Conservation (phyloP, 2,888 invertebrate genomes). For the Dryadula phaetusa region DNA sequence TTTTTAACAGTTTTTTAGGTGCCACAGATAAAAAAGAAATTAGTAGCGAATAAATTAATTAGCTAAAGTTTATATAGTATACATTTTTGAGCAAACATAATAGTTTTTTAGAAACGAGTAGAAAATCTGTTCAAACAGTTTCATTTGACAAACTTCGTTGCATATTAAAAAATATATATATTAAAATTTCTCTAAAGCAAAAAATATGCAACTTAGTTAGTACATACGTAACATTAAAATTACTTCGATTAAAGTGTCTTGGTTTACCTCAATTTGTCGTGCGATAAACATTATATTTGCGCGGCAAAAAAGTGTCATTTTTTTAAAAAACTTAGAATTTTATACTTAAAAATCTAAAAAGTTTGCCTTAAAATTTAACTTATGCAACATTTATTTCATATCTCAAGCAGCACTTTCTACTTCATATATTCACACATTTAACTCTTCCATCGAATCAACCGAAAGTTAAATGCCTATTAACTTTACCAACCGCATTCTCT, state of each 20-base stretch:
- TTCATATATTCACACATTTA: background rate
- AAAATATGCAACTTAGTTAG: background rate
- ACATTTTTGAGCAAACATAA: background rate
- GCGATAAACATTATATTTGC: background rate
- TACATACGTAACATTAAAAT: background rate
- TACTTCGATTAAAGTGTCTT: background rate
- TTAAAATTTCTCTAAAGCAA: conserved; percentile 4
- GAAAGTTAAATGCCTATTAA: background rate
- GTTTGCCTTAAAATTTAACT: background rate
- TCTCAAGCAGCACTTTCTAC: background rate
- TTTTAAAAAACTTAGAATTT: background rate
- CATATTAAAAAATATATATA: background rate
- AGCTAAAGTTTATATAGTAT: background rate
- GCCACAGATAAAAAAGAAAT: background rate
- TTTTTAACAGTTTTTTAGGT: too few relatives aligned
- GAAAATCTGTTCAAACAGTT: background rate
- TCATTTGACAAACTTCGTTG: background rate
- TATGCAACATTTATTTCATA: conserved; percentile 8
- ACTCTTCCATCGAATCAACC: background rate
- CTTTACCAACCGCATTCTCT: conserved; percentile 4
- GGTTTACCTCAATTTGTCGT: conserved; percentile 1
- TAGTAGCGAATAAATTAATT: background rate
- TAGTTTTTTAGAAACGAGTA: background rate
- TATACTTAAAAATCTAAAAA: background rate
- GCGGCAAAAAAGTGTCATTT: background rate